phyloP scores from a whole-genome alignment of 2,888 invertebrate genomes.

The Limnephilus marmoratus region DNA sequence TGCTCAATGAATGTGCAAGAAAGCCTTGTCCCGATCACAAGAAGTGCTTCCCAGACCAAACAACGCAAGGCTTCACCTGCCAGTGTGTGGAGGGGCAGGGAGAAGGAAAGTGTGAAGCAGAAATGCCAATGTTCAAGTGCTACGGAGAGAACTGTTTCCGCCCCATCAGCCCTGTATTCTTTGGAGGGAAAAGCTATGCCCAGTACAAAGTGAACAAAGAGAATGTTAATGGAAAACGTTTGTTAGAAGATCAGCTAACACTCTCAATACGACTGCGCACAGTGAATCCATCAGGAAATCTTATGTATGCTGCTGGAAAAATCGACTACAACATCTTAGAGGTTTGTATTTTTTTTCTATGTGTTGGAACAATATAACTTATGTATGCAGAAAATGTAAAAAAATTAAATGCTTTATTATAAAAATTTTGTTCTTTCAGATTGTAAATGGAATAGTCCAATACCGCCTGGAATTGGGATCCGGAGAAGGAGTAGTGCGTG shows the following conservation, averaged over 20 bases:
- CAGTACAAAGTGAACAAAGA: constrained; percentile 84
- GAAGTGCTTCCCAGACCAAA: constrained; percentile 85
- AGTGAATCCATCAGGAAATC: constrained; percentile 87
- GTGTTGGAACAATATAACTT: background rate
- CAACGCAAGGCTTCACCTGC: constrained; percentile 84
- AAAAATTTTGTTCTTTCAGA: constrained; percentile 70
- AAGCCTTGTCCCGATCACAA: constrained; percentile 86
- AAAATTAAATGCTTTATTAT: background rate
- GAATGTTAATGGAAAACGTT: constrained; percentile 78
- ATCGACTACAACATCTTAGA: constrained; percentile 94
- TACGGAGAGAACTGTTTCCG: constrained; percentile 85
- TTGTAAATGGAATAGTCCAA: constrained; percentile 90
- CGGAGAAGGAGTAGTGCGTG: constrained; percentile 90
- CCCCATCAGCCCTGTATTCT: constrained; percentile 86
- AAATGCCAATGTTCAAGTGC: constrained; percentile 78
- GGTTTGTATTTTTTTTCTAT: constrained; percentile 71
- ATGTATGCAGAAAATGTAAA: background rate
- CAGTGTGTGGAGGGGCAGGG: constrained; percentile 87
- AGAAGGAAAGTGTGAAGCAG: constrained; percentile 82
- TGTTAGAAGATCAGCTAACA: constrained; percentile 88
- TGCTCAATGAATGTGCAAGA: constrained; percentile 87
- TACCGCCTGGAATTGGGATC: constrained; percentile 95
- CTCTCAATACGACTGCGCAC: constrained; percentile 90
- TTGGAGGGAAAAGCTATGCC: constrained; percentile 89
- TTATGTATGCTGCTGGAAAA: constrained; percentile 91